Evolutionary conservation across 2,797 vertebrate species (phyloP), one percentile per base, ranked within the genome.

Genomic region (Chelmon rostratus): DNA sequence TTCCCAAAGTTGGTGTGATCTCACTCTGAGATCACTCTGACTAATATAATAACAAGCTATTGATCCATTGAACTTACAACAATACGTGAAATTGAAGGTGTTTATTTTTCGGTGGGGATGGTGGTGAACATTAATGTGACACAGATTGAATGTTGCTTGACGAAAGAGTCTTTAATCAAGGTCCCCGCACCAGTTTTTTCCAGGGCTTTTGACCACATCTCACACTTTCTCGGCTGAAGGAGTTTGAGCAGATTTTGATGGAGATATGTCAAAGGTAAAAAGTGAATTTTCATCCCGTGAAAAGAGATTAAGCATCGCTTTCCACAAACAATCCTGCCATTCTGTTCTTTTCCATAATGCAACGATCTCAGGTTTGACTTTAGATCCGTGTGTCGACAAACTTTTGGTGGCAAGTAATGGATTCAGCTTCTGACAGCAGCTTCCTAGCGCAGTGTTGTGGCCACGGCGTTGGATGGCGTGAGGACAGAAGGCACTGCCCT

Each of bases 401-500:
- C 8, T 31, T 69, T 47, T 33, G 1, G n/a, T 19, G 3, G 4
- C 23, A 37, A 37, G 12, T 61, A 15, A 59, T 61, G 23, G 46
- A 40, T 66, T 10, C 0, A 8, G 1, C 68, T 52, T 65, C 72
- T 65, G 37, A 56, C 38, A 68, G 16, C 37, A 59, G 21, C 35
- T 44, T 44, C 8, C 11, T 23, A 53, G 13, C 42, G 23, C 54
- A 15, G 31, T 58, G 42, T 31, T 52, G 47, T 54, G 37, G 35
- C 31, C 16, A 3, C 16, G 2, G n/a, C 46, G 50, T 52, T 37
- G 49, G 21, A 19, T 65, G 31, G 21, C 13, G 11, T 66, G 19
- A 79, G 49, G 18, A 67, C 71, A 46, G 16, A 79, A 42, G 52
- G 2, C 5, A 11, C 21, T 70, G 5, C 23, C 66, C 66, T 47